These are phyloP conservation scores for Gallinago solitaria DNA, from an alignment of 2,797 vertebrate genomes.

Conservation along the genomic window DNA sequence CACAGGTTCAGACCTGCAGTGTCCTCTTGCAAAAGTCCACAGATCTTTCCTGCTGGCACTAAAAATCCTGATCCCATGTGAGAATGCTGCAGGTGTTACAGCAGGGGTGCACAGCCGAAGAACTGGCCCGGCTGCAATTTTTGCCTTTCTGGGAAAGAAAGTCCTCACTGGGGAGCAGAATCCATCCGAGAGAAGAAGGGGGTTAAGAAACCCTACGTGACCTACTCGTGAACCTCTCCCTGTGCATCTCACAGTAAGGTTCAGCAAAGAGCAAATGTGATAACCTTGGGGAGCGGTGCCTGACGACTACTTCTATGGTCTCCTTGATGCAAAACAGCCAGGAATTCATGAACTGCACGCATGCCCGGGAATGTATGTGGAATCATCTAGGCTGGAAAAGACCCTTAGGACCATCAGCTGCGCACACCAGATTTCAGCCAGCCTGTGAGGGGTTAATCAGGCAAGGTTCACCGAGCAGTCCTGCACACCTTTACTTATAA, in stretches of 20 bases:
- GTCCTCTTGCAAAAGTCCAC: not conserved
- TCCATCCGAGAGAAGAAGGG: not conserved
- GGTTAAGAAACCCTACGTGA: not conserved
- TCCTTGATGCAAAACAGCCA: not conserved
- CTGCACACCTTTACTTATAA: not conserved
- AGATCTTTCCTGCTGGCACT: not conserved
- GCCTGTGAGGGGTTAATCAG: not conserved
- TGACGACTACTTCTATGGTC: not conserved
- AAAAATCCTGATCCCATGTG: not conserved
- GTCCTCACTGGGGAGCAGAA: not conserved
- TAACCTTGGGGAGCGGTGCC: not conserved
- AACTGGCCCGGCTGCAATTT: not conserved
- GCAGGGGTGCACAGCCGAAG: not conserved
- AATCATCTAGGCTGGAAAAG: too few species aligned
- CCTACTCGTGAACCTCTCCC: not conserved
- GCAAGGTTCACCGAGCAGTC: not conserved
- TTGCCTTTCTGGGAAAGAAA: not conserved
- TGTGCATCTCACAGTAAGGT: not conserved
- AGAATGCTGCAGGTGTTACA: not conserved
- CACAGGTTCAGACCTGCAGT: not conserved
- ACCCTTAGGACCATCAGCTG: not conserved
- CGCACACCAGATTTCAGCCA: not conserved
- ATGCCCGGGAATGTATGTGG: not conserved
- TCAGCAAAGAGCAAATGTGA: not conserved
- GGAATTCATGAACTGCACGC: not conserved